Evolutionary conservation across 1,140 invertebrate genomes (phyloP).

Genomic region (Nasonia longicornis): DNA sequence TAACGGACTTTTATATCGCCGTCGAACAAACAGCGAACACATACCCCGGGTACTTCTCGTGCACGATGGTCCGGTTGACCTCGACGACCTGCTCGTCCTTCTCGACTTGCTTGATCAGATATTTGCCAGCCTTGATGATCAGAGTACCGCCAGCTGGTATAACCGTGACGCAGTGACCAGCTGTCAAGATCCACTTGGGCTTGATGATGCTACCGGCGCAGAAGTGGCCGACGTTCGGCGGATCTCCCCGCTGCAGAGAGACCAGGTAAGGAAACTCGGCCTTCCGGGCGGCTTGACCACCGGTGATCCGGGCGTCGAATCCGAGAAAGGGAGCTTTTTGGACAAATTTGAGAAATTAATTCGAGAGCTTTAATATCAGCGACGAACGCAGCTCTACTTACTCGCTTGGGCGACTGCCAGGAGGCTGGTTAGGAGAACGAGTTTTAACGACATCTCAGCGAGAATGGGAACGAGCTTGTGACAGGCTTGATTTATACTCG

Average conservation of each 20-base stretch:
- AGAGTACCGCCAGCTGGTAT: conserved; percentile 39
- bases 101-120: conserved; percentile 53
- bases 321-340: neutral
- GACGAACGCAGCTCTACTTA: neutral
- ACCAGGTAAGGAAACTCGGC: conserved; percentile 64
- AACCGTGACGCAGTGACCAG: neutral
- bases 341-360: too few relatives aligned
- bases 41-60: conserved; percentile 69
- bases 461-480: neutral
- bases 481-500: neutral
- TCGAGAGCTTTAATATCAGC: too few relatives aligned
- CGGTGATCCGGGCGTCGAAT: conserved; percentile 55
- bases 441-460: neutral
- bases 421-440: neutral
- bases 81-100: conserved; percentile 63
- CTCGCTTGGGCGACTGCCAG: neutral
- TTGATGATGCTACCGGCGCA: conserved; percentile 10
- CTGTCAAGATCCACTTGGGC: neutral
- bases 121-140: conserved; percentile 56
- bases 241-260: conserved; percentile 50
- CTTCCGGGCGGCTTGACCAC: conserved; percentile 56
- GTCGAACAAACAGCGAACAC: neutral
- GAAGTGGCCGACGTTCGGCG: neutral
- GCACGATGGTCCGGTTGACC: conserved; percentile 63
- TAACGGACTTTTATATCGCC: neutral